Conservation (phyloP, 2,113 vertebrate species). For the Romanogobio albipinnatus region DNA sequence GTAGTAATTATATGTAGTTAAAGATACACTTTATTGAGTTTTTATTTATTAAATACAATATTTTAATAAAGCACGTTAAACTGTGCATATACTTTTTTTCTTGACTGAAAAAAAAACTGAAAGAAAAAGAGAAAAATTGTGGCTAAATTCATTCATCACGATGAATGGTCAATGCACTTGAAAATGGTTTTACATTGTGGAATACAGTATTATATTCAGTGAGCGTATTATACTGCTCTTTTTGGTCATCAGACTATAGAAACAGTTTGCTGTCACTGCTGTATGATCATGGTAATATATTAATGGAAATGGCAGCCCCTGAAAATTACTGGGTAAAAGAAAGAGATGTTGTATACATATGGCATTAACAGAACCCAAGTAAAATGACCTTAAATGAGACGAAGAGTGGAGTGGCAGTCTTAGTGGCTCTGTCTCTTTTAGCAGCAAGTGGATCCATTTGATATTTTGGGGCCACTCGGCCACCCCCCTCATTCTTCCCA, state of each 20-base stretch:
- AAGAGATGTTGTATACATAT: constrained; percentile 35
- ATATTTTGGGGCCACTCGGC: constrained; percentile 65
- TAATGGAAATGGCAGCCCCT: background rate
- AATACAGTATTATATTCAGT: background rate
- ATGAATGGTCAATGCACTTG: background rate
- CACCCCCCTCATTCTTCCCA: constrained; percentile 54
- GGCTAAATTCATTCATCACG: background rate
- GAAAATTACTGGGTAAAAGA: background rate
- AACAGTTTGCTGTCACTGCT: constrained; percentile 12
- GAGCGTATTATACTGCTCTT: constrained; percentile 5
- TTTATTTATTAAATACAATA: too few species aligned
- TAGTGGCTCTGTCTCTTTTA: constrained; percentile 53
- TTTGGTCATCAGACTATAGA: constrained; percentile 24
- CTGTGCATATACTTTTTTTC: too few species aligned
- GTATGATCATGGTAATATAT: constrained; percentile 40
- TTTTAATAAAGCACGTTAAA: too few species aligned
- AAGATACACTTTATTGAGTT: background rate
- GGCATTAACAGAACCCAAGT: constrained; percentile 46
- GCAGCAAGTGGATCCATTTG: constrained; percentile 68
- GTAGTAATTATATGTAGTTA: background rate
- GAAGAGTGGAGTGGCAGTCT: constrained; percentile 46
- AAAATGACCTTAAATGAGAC: constrained; percentile 56
- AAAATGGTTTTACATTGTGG: background rate
- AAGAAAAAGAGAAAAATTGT: background rate
- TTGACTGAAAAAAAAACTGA: background rate